Percentiles rank a stretch among this genome's conserved stretches.
Evolutionary conservation across 2,797 vertebrate species (phyloP).

Genomic region (Mormyrops attenuatus): DNA sequence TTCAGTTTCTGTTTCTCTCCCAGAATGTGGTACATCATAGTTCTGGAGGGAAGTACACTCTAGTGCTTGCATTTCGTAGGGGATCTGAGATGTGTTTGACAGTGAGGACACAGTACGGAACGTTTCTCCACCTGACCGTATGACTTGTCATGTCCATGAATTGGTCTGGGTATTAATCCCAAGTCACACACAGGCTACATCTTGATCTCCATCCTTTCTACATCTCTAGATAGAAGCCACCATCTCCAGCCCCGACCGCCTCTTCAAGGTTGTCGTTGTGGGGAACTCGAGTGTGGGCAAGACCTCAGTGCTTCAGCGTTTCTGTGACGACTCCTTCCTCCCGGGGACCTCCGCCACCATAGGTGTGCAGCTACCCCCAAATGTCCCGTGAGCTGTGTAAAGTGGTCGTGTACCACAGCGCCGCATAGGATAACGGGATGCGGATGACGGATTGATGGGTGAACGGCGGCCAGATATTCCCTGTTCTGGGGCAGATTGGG

Average conservation of each 20-base stretch:
- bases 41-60: not conserved
- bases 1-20: not conserved
- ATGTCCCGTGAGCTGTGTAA: not conserved
- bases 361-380: constrained; percentile 56
- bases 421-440: not conserved
- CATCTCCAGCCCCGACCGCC: constrained; percentile 61
- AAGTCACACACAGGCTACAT: not conserved
- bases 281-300: constrained; percentile 89
- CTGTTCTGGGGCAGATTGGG: not conserved
- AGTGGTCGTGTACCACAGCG: not conserved
- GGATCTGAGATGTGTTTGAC: not conserved
- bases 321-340: constrained; percentile 76
- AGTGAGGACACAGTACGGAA: not conserved
- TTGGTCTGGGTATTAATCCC: not conserved
- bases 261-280: constrained; percentile 88
- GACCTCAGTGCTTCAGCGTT: constrained; percentile 77
- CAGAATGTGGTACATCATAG: not conserved
- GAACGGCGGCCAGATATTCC: not conserved
- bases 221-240: constrained; percentile 63
- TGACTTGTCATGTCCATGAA: not conserved
- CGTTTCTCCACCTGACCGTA: not conserved
- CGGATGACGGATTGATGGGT: not conserved
- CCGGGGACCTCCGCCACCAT: constrained; percentile 77
- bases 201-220: not conserved
- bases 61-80: not conserved